Evolutionary conservation across 2,888 invertebrate species (phyloP), one percentile per base, ranked within the genome.

Genomic region (Lutraria lutraria): DNA sequence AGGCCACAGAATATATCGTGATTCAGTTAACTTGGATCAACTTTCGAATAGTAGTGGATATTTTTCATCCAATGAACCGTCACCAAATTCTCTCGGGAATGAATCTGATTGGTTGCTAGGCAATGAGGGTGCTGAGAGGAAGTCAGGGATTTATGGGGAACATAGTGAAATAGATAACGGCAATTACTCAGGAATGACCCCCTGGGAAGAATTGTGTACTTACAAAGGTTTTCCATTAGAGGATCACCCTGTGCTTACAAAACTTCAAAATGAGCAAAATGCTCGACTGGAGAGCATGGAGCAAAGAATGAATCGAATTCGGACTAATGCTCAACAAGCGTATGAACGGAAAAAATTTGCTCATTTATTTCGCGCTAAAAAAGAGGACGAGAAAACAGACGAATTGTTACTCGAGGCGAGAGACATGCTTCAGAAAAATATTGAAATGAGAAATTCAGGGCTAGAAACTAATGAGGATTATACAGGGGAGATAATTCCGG

Each of bases 231-330:
- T 94, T 19, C 92, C 94, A 72, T 89, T 95, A 10, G 95, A 95
- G 80, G 94, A 94, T 88, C 95, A 95, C 87, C 95, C 95, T 13
- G 95, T 93, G 12, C 88, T 95, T 82, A 94, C 94, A 13, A 94
- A 94, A 83, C 92, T 95, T 53, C 95, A 95, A 85, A 95, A 95
- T 88, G 95, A 95, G 89, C 95, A 95, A 86, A 95, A 95, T 89
- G 89, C 93, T 54, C 93, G 95, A 19, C 88, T 95, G 31, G 95
- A 95, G 85, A 93, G 90, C 82, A 95, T 95, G 95, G 95, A 95
- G 85, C 92, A 94, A 60, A 88, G 95, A 25, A 95, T 95, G 92
- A 93, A 91, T 52, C 90, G 94, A 79, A 95, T 95, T 82, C 89
- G 95, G 86, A 93, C 93, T 63, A 95, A 93, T 86, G 95, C 95